These are phyloP conservation scores for Hyalella azteca DNA, from an alignment of 2,888 invertebrate genomes.

Conservation along the genomic window DNA sequence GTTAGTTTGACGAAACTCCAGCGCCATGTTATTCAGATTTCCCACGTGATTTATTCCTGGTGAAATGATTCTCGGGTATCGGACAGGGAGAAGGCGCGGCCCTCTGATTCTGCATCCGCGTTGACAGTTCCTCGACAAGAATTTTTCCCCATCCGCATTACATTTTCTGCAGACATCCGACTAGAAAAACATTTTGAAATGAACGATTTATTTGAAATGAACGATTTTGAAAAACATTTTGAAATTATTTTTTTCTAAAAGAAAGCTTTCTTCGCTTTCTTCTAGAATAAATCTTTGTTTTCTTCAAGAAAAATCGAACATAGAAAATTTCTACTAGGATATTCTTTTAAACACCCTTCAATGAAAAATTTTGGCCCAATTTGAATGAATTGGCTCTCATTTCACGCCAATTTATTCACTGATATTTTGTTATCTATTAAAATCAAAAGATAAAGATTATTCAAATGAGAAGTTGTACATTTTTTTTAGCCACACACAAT, in stretches of 20 bases:
- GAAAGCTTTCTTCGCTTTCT: not conserved
- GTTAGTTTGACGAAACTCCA: too few relatives aligned
- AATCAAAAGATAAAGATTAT: too few relatives aligned
- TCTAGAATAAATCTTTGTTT: not conserved
- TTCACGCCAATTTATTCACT: too few relatives aligned
- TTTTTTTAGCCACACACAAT: too few relatives aligned
- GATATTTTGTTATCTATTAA: too few relatives aligned
- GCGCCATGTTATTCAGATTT: conserved; percentile 17
- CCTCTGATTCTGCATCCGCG: not conserved
- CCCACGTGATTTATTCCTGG: not conserved
- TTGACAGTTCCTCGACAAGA: not conserved
- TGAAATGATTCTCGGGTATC: not conserved
- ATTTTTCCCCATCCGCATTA: not conserved
- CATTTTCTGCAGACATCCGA: not conserved
- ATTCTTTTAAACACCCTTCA: too few relatives aligned
- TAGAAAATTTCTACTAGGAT: too few relatives aligned
- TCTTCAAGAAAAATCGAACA: too few relatives aligned
- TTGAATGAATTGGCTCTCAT: too few relatives aligned
- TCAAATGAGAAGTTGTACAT: too few relatives aligned
- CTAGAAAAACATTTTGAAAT: not conserved
- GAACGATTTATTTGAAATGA: not conserved
- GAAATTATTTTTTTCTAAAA: not conserved
- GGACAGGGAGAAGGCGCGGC: not conserved
- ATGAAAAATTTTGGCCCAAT: too few relatives aligned
- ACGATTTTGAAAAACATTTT: not conserved